Evolutionary conservation across 1,140 invertebrate species (phyloP).

Genomic region (Glossosoma conforme): DNA sequence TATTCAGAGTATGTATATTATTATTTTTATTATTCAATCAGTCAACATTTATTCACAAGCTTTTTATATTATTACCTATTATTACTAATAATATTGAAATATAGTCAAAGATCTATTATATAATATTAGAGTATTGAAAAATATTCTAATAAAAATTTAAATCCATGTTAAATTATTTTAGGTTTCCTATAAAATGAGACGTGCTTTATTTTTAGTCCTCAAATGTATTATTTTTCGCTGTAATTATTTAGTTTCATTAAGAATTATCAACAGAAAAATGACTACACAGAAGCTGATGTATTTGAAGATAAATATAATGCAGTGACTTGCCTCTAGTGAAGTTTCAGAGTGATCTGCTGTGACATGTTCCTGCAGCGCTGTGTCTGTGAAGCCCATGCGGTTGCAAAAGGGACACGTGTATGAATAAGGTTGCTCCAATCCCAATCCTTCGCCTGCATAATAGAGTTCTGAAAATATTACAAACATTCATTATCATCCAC

Average conservation of each 20-base stretch:
- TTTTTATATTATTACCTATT: too few relatives aligned
- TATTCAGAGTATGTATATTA: too few relatives aligned
- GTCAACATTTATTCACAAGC: too few relatives aligned
- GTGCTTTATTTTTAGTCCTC: too few relatives aligned
- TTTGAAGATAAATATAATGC: constrained; percentile 49
- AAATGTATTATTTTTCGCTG: too few relatives aligned
- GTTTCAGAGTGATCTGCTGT: constrained; percentile 81
- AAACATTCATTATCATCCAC: too few relatives aligned
- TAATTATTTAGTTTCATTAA: not conserved
- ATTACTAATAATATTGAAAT: too few relatives aligned
- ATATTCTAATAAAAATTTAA: too few relatives aligned
- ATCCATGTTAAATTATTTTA: too few relatives aligned
- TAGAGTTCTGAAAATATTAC: constrained; percentile 68
- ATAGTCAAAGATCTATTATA: too few relatives aligned
- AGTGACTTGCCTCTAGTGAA: constrained; percentile 79
- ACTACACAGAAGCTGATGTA: not conserved
- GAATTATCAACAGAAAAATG: not conserved
- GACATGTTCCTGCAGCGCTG: constrained; percentile 88
- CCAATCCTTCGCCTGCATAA: constrained; percentile 89
- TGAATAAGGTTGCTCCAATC: constrained; percentile 86
- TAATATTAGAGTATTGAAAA: too few relatives aligned
- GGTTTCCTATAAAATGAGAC: not conserved
- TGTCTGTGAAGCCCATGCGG: constrained; percentile 92
- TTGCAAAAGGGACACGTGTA: constrained; percentile 97
- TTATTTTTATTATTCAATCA: too few relatives aligned